phyloP scores from a whole-genome alignment of 2,797 vertebrate genomes.

The Rhinella marina region DNA sequence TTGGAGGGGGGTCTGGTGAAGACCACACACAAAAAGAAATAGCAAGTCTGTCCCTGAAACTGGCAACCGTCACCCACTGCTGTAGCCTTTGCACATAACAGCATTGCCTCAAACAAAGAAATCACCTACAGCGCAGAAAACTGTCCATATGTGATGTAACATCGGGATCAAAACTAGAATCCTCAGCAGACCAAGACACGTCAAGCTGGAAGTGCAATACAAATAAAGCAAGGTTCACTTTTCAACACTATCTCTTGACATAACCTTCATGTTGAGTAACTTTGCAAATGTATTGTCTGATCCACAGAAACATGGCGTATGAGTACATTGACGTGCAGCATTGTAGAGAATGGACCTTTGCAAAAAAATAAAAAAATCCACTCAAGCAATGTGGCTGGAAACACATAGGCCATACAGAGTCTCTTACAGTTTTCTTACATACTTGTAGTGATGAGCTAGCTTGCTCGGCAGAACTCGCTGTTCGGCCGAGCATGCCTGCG shows the following conservation, averaged over 20 bases:
- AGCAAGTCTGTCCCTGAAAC: neutral
- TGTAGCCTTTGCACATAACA: neutral
- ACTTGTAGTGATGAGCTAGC: too few relatives aligned
- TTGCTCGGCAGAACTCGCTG: too few relatives aligned
- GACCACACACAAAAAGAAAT: conserved; percentile 42
- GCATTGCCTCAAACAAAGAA: neutral
- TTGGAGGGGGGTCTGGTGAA: conserved; percentile 21
- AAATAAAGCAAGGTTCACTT: neutral
- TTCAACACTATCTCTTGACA: neutral
- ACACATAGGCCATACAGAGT: too few relatives aligned
- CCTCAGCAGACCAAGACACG: neutral
- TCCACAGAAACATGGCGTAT: too few relatives aligned
- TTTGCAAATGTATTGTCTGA: too few relatives aligned
- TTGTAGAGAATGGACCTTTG: too few relatives aligned
- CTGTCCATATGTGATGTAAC: neutral
- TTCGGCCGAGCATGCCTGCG: too few relatives aligned
- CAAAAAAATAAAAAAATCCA: too few relatives aligned
- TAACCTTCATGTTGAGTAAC: too few relatives aligned
- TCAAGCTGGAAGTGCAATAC: neutral
- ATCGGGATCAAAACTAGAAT: neutral
- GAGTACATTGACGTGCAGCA: too few relatives aligned
- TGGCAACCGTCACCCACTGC: neutral
- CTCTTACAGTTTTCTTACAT: too few relatives aligned
- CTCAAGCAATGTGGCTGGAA: too few relatives aligned
- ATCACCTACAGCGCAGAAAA: neutral